Base-by-base conservation (phyloP, 2,888 invertebrate species). In the Tetanocera ferruginea region DNA sequence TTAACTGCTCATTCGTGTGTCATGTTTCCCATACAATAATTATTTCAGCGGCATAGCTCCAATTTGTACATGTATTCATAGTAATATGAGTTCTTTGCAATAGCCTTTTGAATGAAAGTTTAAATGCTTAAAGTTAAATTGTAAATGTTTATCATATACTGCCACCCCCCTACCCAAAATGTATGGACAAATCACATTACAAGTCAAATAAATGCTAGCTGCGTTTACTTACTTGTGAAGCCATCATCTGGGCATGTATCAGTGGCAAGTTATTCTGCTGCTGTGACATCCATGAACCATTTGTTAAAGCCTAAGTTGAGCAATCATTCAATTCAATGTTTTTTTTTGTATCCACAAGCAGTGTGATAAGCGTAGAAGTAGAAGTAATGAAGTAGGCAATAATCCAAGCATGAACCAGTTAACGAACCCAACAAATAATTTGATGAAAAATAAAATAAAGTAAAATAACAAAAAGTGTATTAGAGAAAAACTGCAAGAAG, bases 201-300 rank as follows among this genome's bases (percentile, higher is more conserved):
- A 43, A 11, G 6, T 11, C 14, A 43, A 43, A 11, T n/a, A 25
- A 64, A 11, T n/a, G 43, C n/a, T 23, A 37, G 23, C 14, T 2
- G n/a, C 17, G 49, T 23, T 2, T 34, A 81, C 84, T 84, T 80
- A 84, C 85, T 84, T 85, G 85, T 79, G 85, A 82, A 70, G 89
- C 88, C 85, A 88, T 84, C 87, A 88, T 89, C 85, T 88, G 88
- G 70, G 89, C 88, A 81, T 88, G 89, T 43, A 89, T 84, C 82
- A 89, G 84, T 37, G 87, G 87, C 73, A 88, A 82, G 80, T 84
- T 87, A 78, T 82, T 85, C 79, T 86, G 87, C 28, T 83, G 84
- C 76, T 84, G 85, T 55, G 87, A 83, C 86, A 89, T 89, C 88
- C 88, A 88, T 70, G 85, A 82, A 37, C 88, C 87, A 80, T 83